A percentile compares a stretch with the other conserved stretches of the same genome.
Evolutionary conservation across 2,113 vertebrate species (phyloP).

Genomic region (Ciconia maguari): DNA sequence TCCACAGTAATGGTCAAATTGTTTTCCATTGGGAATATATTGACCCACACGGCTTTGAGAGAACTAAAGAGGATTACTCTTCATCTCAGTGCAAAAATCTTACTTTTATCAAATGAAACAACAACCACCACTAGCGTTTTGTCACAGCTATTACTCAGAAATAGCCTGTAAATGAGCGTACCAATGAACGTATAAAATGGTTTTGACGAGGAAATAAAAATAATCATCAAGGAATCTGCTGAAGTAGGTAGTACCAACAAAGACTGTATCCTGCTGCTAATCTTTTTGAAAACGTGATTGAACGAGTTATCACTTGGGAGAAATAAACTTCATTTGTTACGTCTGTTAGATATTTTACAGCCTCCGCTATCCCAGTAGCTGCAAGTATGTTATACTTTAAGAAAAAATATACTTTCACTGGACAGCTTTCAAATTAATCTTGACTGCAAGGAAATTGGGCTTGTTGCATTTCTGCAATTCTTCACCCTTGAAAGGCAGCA

Average conservation of each 20-base stretch:
- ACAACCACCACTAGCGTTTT: neutral
- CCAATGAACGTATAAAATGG: neutral
- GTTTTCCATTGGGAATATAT: neutral
- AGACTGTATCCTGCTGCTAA: neutral
- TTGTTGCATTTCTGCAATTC: conserved; percentile 33
- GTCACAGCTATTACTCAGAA: neutral
- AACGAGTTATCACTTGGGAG: neutral
- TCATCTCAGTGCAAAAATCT: neutral
- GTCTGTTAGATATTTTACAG: neutral
- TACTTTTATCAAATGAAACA: neutral
- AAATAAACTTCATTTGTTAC: neutral
- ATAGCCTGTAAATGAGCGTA: neutral
- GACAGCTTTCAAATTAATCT: conserved; percentile 16
- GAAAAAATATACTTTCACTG: neutral
- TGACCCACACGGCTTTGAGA: neutral
- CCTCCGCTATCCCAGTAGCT: neutral
- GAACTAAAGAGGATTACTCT: neutral
- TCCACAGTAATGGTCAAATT: neutral
- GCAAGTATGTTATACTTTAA: neutral
- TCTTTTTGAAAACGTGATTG: neutral
- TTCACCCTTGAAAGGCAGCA: conserved; percentile 18
- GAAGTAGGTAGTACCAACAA: neutral
- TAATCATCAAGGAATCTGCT: neutral
- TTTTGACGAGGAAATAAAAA: neutral
- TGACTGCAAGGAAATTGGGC: neutral